Evolutionary conservation across 2,113 vertebrate species (phyloP).

Genomic region (Heptranchias perlo): DNA sequence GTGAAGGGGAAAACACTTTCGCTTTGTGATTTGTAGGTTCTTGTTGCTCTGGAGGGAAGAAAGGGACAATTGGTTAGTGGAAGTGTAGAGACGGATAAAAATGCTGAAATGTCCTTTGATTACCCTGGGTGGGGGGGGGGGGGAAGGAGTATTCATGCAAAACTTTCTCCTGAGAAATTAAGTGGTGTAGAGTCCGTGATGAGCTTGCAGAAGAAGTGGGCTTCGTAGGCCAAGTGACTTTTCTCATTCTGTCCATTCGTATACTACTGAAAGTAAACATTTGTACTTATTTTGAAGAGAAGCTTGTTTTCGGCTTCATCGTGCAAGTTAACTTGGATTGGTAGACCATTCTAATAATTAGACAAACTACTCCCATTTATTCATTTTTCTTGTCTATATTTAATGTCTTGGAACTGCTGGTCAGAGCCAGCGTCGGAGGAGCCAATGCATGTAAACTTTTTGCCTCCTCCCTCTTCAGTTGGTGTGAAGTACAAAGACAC

Average conservation of each 20-base stretch:
- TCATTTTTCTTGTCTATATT: no score
- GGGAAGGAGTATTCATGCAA: neutral
- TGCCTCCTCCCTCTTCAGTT: neutral
- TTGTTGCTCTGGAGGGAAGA: neutral
- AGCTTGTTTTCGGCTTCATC: neutral
- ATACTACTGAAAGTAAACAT: neutral
- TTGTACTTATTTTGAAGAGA: neutral
- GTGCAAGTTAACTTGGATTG: neutral
- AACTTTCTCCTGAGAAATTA: neutral
- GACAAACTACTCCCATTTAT: neutral
- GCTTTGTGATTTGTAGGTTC: neutral
- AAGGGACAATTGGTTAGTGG: neutral
- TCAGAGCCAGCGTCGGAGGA: neutral
- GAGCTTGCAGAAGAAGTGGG: neutral
- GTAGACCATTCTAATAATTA: neutral
- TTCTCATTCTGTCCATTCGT: neutral
- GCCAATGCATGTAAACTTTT: neutral
- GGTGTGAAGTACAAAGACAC: neutral
- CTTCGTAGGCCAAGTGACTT: neutral
- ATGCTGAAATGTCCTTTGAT: neutral
- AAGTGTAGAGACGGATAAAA: neutral
- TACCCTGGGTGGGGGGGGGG: neutral
- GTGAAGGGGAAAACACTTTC: neutral
- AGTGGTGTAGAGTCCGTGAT: neutral
- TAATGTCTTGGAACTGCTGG: neutral